Base-by-base conservation (phyloP, 35 echinoderm and acorn worm genomes). In the Lytechinus variegatus region DNA sequence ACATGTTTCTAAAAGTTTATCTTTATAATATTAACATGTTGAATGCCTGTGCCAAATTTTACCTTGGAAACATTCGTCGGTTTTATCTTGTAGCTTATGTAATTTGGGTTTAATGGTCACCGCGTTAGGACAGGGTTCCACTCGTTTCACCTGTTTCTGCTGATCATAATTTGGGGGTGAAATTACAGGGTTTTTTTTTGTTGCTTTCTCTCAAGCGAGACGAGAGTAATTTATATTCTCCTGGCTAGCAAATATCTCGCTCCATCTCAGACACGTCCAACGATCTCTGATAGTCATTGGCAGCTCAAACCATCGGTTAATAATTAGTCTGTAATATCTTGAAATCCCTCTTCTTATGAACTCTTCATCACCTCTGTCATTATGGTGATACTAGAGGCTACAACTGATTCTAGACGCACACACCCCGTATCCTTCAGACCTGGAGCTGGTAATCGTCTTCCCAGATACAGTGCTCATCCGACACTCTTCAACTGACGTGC, bases 331-430 rank as follows among this genome's bases (percentile, higher is more conserved):
- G 21, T 24, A n/a, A 79, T 79, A 79, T 79, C 66, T 79, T n/a
- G 1, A 79, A 79, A 79, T 24, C 21, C 66, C 66, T 24, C 21
- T 24, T n/a, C 4, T 5, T 14, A 79, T 79, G 66, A 79, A 79
- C 66, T 79, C 66, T 79, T 79, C 16, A 79, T 79, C 66, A 79
- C 66, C 66, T 79, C 66, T 79, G 66, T 24, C 66, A 79, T 79
- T 79, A 79, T 79, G 66, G 66, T 24, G 66, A 79, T 16, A 79
- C 6, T 19, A 79, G 66, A 79, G n/a, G 66, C 66, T 79, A 19
- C 6, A n/a, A 6, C 66, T 79, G n/a, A 79, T 79, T 79, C 66
- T n/a, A 79, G 66, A 79, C 66, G 66, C 66, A 7, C 66, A 7
- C 66, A 16, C n/a, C 66, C n/a, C 24, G 66, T 79, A n/a, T 79